phyloP scores from a whole-genome alignment of 2,797 vertebrate species.

The Alfaro cultratus region DNA sequence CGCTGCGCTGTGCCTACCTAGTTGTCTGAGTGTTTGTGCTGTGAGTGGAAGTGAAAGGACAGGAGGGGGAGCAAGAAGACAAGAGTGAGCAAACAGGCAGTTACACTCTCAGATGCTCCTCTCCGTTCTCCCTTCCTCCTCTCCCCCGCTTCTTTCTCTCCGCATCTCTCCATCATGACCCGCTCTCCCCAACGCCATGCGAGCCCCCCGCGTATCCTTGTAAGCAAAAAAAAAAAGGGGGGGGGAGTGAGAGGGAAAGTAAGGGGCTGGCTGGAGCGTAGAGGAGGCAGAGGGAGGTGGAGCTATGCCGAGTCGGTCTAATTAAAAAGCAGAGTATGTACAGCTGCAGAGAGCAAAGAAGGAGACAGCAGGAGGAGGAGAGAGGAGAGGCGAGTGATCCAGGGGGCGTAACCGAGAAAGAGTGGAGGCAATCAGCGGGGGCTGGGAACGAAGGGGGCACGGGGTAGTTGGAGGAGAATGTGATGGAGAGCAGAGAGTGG shows the following conservation, averaged over 20 bases:
- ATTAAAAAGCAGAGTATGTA: conserved; percentile 85
- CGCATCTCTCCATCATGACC: conserved; percentile 72
- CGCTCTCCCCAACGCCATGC: conserved; percentile 70
- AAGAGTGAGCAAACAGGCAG: conserved; percentile 78
- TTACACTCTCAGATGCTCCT: conserved; percentile 73
- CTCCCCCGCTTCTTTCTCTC: conserved; percentile 53
- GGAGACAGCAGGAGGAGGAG: conserved; percentile 51
- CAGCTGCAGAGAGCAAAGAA: conserved; percentile 74
- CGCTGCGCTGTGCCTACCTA: conserved; percentile 67
- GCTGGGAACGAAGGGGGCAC: conserved; percentile 38
- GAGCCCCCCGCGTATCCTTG: conserved; percentile 70
- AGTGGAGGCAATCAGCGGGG: conserved; percentile 41
- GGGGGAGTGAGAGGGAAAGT: conserved; percentile 22
- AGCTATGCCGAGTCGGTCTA: conserved; percentile 72
- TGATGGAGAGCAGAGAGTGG: conserved; percentile 27
- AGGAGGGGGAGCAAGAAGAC: conserved; percentile 76
- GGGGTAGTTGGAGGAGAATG: conserved; percentile 17
- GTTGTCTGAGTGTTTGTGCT: conserved; percentile 65
- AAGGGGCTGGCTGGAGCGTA: conserved; percentile 43
- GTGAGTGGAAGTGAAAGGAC: conserved; percentile 73
- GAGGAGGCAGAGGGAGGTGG: conserved; percentile 66
- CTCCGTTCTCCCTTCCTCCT: conserved; percentile 60
- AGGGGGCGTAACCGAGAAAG: conserved; percentile 58
- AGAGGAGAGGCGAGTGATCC: conserved; percentile 59
- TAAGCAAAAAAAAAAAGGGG: conserved; percentile 45